Percentiles rank a stretch among this genome's conserved stretches.
These are phyloP conservation scores for Mus spretus DNA, from an alignment of 2,797 vertebrate genomes.

Conservation along the genomic window DNA sequence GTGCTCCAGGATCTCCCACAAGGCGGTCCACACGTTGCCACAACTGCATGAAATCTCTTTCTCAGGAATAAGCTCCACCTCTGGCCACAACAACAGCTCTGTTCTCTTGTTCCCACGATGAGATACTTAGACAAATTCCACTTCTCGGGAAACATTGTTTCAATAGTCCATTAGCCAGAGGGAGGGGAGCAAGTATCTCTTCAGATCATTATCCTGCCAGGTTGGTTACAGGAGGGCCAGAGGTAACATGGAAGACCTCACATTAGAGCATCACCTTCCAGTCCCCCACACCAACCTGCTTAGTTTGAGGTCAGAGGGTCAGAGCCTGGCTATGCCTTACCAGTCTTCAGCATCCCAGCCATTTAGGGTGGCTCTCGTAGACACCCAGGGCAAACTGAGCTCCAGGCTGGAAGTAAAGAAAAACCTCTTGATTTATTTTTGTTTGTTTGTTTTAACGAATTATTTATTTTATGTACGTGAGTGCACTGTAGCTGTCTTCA, in stretches of 20 bases:
- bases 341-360: background rate
- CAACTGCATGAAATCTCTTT: background rate
- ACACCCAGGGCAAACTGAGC: background rate
- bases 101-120: no score
- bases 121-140: background rate
- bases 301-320: background rate
- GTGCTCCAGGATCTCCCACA: background rate
- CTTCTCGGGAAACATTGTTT: background rate
- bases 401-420: constrained; percentile 13
- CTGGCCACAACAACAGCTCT: background rate
- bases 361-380: background rate
- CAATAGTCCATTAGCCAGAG: no score
- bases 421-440: background rate
- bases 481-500: no score
- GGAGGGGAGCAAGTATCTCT: background rate
- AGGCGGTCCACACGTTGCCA: background rate
- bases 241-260: background rate
- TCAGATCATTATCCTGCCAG: background rate
- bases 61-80: no score
- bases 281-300: background rate
- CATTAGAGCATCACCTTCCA: background rate
- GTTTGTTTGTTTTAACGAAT: background rate
- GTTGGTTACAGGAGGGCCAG: background rate
- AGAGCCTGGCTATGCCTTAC: background rate
- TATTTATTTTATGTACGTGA: background rate